These are phyloP conservation scores for Corythucha ciliata DNA, from an alignment of 2,888 invertebrate genomes.

Conservation along the genomic window DNA sequence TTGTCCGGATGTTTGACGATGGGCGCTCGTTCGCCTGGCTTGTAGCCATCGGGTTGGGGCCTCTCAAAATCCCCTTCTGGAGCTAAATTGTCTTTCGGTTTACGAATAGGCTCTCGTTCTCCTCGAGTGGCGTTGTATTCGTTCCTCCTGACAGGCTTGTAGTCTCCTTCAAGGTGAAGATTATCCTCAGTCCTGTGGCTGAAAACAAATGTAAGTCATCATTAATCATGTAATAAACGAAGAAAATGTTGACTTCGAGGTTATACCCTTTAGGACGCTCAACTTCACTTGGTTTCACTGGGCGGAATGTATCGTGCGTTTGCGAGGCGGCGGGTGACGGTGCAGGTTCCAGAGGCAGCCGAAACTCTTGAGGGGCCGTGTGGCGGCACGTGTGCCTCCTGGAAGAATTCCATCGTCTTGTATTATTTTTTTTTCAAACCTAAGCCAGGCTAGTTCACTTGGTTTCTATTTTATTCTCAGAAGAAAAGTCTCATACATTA, in stretches of 20 bases:
- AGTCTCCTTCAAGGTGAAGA: slow-evolving; percentile 59
- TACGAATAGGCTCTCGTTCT: slow-evolving; percentile 36
- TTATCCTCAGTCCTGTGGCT: slow-evolving; percentile 50
- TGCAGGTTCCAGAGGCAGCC: slow-evolving; percentile 25
- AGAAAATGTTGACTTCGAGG: not conserved
- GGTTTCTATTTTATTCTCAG: not conserved
- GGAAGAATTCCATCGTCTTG: slow-evolving; percentile 27
- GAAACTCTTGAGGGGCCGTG: slow-evolving; percentile 42
- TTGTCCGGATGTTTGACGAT: slow-evolving; percentile 40
- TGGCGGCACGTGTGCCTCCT: slow-evolving; percentile 80
- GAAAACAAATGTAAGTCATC: slow-evolving; percentile 8
- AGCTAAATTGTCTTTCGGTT: slow-evolving; percentile 40
- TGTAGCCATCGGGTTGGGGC: slow-evolving; percentile 36
- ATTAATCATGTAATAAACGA: not conserved
- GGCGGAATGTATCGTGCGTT: slow-evolving; percentile 38
- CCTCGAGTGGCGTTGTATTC: slow-evolving; percentile 46
- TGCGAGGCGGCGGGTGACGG: slow-evolving; percentile 29
- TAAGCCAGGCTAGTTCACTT: no score
- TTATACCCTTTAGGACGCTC: slow-evolving; percentile 39
- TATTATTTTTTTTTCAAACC: no score
- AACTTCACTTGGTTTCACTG: slow-evolving; percentile 38
- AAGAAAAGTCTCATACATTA: no score
- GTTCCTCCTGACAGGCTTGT: slow-evolving; percentile 43
- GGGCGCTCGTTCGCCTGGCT: slow-evolving; percentile 38
- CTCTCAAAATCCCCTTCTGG: slow-evolving; percentile 42